Conservation (phyloP, 2,888 invertebrate genomes). For the Nebria brevicollis region DNA sequence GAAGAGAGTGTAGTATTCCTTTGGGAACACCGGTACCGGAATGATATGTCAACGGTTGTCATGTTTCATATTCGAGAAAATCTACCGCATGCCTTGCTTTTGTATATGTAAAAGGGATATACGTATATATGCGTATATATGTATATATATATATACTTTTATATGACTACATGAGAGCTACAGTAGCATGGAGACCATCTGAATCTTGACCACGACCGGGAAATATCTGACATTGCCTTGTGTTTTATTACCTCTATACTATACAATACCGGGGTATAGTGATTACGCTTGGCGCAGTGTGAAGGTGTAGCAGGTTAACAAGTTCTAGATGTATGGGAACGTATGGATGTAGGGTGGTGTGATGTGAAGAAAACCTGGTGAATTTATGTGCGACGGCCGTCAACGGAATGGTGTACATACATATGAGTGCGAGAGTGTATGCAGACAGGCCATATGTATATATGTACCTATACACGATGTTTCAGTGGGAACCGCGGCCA, state of each 20-base stretch:
- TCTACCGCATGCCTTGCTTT: not conserved
- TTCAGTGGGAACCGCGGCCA: constrained; percentile 7
- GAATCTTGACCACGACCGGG: not conserved
- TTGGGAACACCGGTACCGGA: constrained; percentile 12
- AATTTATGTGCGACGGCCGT: not conserved
- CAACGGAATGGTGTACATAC: not conserved
- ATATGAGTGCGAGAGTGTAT: not conserved
- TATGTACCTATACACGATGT: not conserved
- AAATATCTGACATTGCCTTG: not conserved
- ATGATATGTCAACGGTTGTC: constrained; percentile 33
- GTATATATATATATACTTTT: no score
- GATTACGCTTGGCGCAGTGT: not conserved
- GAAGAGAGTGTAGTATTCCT: constrained; percentile 6
- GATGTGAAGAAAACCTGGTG: not conserved
- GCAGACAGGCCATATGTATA: not conserved
- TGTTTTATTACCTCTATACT: not conserved
- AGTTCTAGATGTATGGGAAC: not conserved
- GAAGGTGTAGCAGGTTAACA: not conserved
- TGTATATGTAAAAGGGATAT: not conserved
- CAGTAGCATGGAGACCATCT: not conserved
- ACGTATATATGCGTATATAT: not conserved
- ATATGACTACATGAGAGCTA: not conserved
- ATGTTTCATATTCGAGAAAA: constrained; percentile 18
- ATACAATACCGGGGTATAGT: no score
- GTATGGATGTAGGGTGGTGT: not conserved